phyloP scores from a whole-genome alignment of 2,888 invertebrate species.

The Tachina fera region DNA sequence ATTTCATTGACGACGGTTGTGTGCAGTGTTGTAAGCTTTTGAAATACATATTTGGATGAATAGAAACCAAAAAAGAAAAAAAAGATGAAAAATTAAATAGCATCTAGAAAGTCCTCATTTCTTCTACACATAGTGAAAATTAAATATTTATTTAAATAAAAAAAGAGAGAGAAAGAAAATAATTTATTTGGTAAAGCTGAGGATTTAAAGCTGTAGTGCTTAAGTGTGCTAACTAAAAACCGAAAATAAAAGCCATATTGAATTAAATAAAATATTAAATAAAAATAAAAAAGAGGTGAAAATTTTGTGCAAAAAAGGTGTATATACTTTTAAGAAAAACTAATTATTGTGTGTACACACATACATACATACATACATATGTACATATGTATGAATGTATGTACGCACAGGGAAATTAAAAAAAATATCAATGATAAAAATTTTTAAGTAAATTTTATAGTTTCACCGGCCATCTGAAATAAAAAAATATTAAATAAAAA shows the following conservation, averaged over 20 bases:
- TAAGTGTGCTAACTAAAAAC: not conserved
- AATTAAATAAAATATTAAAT: slow-evolving; percentile 31
- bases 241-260: not conserved
- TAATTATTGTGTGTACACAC: slow-evolving; percentile 46
- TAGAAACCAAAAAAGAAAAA: slow-evolving; percentile 65
- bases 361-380: too few species aligned
- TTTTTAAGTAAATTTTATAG: not conserved
- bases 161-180: slow-evolving; percentile 6
- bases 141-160: slow-evolving; percentile 35
- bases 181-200: slow-evolving; percentile 9
- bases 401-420: slow-evolving; percentile 58
- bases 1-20: slow-evolving; percentile 83
- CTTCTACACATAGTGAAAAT: slow-evolving; percentile 39
- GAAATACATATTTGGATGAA: slow-evolving; percentile 69
- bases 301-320: slow-evolving; percentile 65
- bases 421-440: slow-evolving; percentile 34
- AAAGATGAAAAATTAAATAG: slow-evolving; percentile 4
- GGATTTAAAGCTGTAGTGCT: too few species aligned
- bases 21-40: slow-evolving; percentile 77
- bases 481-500: too few species aligned
- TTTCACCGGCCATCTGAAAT: too few species aligned
- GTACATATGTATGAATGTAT: not conserved
- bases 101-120: slow-evolving; percentile 56
- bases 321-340: slow-evolving; percentile 66
- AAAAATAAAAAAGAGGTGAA: slow-evolving; percentile 57